phyloP scores from a whole-genome alignment of 53 echinoderm and acorn worm genomes.

The Paracentrotus lividus region DNA sequence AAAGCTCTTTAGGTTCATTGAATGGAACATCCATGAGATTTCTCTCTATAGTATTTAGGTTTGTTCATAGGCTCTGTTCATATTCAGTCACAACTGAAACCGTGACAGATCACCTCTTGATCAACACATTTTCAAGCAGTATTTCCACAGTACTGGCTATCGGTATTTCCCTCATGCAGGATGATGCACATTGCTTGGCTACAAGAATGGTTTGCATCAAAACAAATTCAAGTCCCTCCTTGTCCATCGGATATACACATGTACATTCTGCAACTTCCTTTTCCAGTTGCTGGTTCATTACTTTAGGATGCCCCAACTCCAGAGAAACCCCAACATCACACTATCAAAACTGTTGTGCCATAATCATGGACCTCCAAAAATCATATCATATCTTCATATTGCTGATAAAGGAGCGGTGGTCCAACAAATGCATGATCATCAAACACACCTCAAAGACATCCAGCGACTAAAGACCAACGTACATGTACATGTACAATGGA shows the following conservation, averaged over 20 bases:
- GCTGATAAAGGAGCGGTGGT: background rate
- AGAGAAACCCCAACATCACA: background rate
- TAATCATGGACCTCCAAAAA: background rate
- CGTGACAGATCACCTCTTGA: background rate
- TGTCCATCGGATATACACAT: background rate
- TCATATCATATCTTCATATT: background rate
- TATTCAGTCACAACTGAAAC: background rate
- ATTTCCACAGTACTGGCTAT: background rate
- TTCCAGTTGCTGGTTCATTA: background rate
- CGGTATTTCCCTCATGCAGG: too few relatives aligned
- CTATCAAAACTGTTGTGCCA: too few relatives aligned
- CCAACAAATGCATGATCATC: background rate
- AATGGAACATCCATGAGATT: background rate
- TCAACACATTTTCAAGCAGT: background rate
- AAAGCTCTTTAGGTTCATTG: background rate
- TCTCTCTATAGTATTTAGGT: background rate
- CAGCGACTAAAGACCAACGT: too few relatives aligned
- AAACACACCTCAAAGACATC: background rate
- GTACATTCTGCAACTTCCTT: background rate
- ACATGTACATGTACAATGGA: conserved; percentile 42
- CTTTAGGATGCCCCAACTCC: background rate
- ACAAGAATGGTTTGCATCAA: background rate
- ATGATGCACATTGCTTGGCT: background rate
- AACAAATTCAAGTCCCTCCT: background rate
- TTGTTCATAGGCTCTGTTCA: background rate